Evolutionary conservation across 2,113 vertebrate species (phyloP).

Genomic region (Saccopteryx leptura): DNA sequence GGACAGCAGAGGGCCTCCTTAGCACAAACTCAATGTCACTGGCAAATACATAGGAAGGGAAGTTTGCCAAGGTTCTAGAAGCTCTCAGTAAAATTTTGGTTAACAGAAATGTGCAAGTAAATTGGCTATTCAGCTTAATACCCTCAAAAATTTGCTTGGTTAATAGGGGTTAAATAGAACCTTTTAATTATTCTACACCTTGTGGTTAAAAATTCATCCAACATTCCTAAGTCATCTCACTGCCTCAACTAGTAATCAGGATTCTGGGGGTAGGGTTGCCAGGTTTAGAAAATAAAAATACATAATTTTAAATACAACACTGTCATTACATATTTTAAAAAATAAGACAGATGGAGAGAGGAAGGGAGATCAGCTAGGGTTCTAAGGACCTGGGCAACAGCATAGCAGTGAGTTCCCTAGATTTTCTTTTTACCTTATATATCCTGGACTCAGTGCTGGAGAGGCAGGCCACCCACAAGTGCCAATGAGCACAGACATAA

Average conservation of each 20-base stretch:
- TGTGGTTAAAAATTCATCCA: constrained; percentile 42
- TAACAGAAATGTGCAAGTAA: constrained; percentile 69
- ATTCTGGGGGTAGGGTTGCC: not conserved
- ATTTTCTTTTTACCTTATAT: constrained; percentile 22
- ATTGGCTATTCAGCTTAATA: constrained; percentile 51
- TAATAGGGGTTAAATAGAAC: constrained; percentile 21
- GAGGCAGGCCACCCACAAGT: not conserved
- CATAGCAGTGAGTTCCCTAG: not conserved
- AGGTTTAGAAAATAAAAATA: constrained; percentile 50
- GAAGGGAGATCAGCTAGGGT: not conserved
- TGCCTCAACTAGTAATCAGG: not conserved
- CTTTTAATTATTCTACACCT: not conserved
- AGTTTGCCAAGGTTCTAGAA: constrained; percentile 68
- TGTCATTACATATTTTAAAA: not conserved
- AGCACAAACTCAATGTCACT: constrained; percentile 71
- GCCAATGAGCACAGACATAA: not conserved
- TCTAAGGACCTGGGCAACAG: not conserved
- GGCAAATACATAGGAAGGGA: constrained; percentile 57
- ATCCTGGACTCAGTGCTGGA: not conserved
- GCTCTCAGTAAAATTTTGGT: constrained; percentile 68
- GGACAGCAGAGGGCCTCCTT: constrained; percentile 81
- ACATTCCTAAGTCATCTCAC: constrained; percentile 9
- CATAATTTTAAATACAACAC: not conserved
- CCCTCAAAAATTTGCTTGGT: constrained; percentile 30
- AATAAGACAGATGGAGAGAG: not conserved